Conservation (phyloP, 2,797 vertebrate genomes). For the Pteropus rufus region DNA sequence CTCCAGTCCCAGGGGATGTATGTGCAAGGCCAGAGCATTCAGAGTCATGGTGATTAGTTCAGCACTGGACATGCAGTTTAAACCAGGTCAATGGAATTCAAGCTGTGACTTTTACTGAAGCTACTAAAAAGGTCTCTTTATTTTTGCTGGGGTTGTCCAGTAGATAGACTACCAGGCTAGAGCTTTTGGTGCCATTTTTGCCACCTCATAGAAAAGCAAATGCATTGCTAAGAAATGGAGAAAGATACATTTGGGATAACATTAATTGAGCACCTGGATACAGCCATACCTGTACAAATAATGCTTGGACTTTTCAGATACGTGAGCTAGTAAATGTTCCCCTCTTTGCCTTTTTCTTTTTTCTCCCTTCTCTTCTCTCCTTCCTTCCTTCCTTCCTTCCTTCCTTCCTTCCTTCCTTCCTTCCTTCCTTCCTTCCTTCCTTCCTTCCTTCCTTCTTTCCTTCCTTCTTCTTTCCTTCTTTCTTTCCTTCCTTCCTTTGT, state of each 20-base stretch:
- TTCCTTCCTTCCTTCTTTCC: not conserved
- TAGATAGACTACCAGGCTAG: not conserved
- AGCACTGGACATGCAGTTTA: not conserved
- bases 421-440: too few species aligned
- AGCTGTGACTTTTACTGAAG: not conserved
- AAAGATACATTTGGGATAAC: not conserved
- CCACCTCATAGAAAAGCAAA: not conserved
- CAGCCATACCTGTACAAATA: not conserved
- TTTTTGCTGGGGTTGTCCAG: not conserved
- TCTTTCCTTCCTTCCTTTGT: too few species aligned
- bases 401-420: not conserved
- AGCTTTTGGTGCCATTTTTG: not conserved
- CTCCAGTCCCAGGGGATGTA: not conserved
- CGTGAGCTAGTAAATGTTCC: not conserved
- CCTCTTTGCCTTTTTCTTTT: not conserved
- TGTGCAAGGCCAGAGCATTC: not conserved
- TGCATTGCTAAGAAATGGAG: not conserved
- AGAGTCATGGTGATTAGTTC: not conserved
- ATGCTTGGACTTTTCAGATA: not conserved
- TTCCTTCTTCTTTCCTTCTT: not conserved
- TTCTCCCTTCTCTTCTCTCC: not conserved
- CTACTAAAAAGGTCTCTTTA: not conserved
- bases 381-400: too few species aligned
- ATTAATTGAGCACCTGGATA: not conserved
- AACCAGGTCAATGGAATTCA: not conserved